These are phyloP conservation scores for Pampus argenteus DNA, from an alignment of 2,797 vertebrate genomes.

Conservation along the genomic window DNA sequence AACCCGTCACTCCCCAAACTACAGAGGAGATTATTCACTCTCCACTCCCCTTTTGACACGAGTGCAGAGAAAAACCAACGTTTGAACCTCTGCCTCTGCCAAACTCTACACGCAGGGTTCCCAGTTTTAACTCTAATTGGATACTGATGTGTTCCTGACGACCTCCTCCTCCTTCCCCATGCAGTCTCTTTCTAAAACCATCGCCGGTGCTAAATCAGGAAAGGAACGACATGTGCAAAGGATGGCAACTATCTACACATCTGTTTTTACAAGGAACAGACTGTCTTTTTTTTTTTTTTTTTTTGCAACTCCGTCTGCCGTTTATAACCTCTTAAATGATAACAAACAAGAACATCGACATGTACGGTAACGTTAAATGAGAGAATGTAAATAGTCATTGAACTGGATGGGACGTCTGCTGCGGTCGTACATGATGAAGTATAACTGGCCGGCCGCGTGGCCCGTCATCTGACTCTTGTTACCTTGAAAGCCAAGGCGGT, in stretches of 20 bases:
- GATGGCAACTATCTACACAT: slow-evolving; percentile 62
- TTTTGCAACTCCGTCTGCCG: slow-evolving; percentile 2
- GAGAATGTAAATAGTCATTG: slow-evolving; percentile 15
- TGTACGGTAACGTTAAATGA: slow-evolving; percentile 16
- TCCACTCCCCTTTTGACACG: slow-evolving; percentile 49
- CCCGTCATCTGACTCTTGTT: slow-evolving; percentile 64
- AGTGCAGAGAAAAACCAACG: slow-evolving; percentile 35
- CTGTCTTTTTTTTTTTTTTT: slow-evolving; percentile 20
- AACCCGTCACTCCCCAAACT: slow-evolving; percentile 38
- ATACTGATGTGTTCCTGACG: slow-evolving; percentile 72
- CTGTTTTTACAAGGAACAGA: slow-evolving; percentile 60
- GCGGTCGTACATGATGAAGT: slow-evolving; percentile 31
- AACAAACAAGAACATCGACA: not conserved
- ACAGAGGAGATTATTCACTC: slow-evolving; percentile 34
- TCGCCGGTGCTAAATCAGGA: slow-evolving; percentile 56
- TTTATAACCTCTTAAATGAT: slow-evolving; percentile 21
- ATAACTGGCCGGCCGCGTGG: slow-evolving; percentile 22
- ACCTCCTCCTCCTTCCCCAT: slow-evolving; percentile 45
- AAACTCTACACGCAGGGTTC: slow-evolving; percentile 57
- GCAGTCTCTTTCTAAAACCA: slow-evolving; percentile 48
- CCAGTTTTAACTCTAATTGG: slow-evolving; percentile 78
- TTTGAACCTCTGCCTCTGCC: slow-evolving; percentile 46
- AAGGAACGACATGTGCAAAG: slow-evolving; percentile 22
- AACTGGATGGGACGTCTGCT: slow-evolving; percentile 12
- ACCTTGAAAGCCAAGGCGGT: slow-evolving; percentile 34